Evolutionary conservation across 1,140 invertebrate species (phyloP).

Genomic region (Platorchestia sp.): DNA sequence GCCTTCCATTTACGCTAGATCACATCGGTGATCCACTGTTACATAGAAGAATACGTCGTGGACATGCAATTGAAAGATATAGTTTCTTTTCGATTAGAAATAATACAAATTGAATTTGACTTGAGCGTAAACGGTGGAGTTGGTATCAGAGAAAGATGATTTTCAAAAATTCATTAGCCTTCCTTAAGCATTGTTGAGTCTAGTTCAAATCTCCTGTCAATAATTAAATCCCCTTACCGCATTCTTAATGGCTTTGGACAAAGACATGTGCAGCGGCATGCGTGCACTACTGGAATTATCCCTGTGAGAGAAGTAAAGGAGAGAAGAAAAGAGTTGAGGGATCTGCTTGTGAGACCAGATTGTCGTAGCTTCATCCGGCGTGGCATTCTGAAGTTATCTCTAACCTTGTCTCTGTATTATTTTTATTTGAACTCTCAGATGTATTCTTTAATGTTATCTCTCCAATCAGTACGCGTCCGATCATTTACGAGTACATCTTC

Average conservation of each 20-base stretch:
- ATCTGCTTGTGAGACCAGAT: neutral
- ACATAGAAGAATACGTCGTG: neutral
- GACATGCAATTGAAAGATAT: neutral
- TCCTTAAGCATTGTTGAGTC: neutral
- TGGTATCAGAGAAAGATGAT: neutral
- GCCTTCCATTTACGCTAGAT: neutral
- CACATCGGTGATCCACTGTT: neutral
- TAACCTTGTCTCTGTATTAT: too few relatives aligned
- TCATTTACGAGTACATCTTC: neutral
- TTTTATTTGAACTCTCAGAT: too few relatives aligned
- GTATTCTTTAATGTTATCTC: too few relatives aligned
- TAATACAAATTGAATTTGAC: neutral
- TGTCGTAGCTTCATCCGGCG: neutral
- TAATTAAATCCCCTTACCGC: neutral
- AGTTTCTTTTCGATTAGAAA: neutral
- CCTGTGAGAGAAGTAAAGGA: neutral
- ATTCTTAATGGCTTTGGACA: neutral
- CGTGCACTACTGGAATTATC: neutral
- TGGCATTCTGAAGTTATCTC: neutral
- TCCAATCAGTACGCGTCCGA: neutral
- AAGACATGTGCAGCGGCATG: neutral
- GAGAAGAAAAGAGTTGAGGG: neutral
- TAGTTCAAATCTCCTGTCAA: neutral
- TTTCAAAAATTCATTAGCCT: neutral
- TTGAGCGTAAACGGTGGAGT: neutral